phyloP scores from a whole-genome alignment of 2,888 invertebrate species.

The Anthophora plumipes region DNA sequence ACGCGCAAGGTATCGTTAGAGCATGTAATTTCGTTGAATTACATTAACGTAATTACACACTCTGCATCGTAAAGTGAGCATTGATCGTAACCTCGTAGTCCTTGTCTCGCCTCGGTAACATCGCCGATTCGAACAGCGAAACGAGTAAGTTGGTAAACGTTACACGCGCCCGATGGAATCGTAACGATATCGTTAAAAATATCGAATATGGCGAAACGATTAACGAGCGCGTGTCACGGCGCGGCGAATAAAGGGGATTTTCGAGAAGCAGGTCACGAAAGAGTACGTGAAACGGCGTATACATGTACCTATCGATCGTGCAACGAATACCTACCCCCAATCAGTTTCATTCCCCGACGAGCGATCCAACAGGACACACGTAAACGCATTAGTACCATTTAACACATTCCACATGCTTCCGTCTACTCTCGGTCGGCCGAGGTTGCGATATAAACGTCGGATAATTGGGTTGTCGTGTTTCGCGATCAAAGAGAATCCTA shows the following conservation, averaged over 20 bases:
- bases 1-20: background rate
- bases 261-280: background rate
- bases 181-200: background rate
- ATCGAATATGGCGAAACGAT: background rate
- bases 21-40: constrained; percentile 4
- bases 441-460: constrained; percentile 56
- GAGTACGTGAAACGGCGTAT: background rate
- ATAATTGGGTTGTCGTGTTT: constrained; percentile 58
- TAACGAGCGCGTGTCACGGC: background rate
- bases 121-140: background rate
- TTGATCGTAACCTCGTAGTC: no score
- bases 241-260: background rate
- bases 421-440: constrained; percentile 36
- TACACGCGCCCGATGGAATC: no score
- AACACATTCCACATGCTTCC: constrained; percentile 63
- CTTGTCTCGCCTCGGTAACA: no score
- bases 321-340: background rate
- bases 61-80: constrained; percentile 4
- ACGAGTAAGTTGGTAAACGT: background rate
- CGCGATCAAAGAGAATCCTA: background rate
- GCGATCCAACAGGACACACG: constrained; percentile 33
- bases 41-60: constrained; percentile 36
- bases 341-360: constrained; percentile 8
- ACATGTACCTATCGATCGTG: constrained; percentile 10
- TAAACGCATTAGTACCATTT: constrained; percentile 58